Evolutionary conservation across 2,113 vertebrate species (phyloP).

Genomic region (Odontophorus gujanensis): DNA sequence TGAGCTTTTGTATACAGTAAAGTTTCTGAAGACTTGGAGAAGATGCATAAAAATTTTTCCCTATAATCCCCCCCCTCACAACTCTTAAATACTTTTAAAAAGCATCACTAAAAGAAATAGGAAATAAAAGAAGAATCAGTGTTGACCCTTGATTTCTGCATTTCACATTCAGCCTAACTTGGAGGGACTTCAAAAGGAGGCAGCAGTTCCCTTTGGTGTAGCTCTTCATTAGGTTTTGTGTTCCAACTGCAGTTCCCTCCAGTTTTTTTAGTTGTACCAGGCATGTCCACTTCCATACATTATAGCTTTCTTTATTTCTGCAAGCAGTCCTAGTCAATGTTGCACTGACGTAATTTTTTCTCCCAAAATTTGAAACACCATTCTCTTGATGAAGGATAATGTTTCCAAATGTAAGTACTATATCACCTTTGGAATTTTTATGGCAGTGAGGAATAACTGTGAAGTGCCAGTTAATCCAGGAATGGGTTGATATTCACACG

Average conservation of each 20-base stretch:
- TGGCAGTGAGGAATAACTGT: background rate
- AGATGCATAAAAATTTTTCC: background rate
- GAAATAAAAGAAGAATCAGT: background rate
- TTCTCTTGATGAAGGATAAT: background rate
- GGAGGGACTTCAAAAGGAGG: background rate
- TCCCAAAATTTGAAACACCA: background rate
- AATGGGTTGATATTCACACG: background rate
- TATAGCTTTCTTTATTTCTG: background rate
- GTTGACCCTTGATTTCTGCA: background rate
- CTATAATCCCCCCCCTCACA: fast-evolving
- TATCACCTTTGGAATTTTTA: conserved; percentile 40
- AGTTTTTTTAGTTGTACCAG: background rate
- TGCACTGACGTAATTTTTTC: background rate
- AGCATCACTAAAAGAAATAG: background rate
- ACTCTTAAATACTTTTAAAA: background rate
- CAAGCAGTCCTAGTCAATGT: background rate
- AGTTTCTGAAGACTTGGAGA: background rate
- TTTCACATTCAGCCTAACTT: background rate
- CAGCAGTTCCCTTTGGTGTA: background rate
- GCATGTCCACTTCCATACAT: background rate
- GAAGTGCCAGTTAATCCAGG: conserved; percentile 22
- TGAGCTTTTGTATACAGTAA: background rate
- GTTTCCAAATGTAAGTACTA: conserved; percentile 12
- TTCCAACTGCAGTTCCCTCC: background rate
- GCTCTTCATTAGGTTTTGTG: background rate